A percentile compares a stretch with the other conserved stretches of the same genome.
Conservation (phyloP, 1,140 invertebrate genomes). For the Delia radicum region DNA sequence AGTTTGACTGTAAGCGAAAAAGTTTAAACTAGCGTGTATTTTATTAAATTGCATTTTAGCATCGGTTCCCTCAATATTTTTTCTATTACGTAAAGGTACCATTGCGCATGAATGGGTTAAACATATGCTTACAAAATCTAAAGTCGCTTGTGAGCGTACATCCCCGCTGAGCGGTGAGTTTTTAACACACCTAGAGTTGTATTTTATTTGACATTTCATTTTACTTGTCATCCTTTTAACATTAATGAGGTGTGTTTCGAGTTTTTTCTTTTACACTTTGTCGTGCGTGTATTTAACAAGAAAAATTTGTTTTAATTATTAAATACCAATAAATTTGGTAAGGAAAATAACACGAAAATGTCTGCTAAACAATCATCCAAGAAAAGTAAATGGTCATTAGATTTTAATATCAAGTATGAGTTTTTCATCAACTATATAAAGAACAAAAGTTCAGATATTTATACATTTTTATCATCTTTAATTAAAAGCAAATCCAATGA, state of each 20-base stretch:
- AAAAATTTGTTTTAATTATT: background rate
- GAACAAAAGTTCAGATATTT: background rate
- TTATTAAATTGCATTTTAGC: no score
- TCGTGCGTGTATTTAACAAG: background rate
- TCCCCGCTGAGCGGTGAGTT: no score
- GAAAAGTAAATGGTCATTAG: slow-evolving; percentile 50
- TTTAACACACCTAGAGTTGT: no score
- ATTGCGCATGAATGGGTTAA: no score
- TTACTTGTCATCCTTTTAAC: background rate
- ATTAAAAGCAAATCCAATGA: slow-evolving; percentile 54
- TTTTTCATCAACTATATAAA: background rate
- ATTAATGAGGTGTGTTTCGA: background rate
- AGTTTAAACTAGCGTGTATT: no score
- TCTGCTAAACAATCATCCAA: slow-evolving; percentile 47
- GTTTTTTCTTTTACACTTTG: background rate
- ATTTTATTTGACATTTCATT: background rate
- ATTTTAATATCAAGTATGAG: slow-evolving; percentile 46
- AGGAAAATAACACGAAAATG: slow-evolving; percentile 33
- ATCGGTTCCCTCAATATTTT: no score
- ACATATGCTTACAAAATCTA: no score
- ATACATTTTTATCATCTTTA: slow-evolving; percentile 6
- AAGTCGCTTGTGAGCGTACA: no score
- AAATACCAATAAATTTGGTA: background rate
- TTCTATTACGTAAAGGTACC: no score
- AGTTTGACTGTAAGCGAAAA: no score